Conservation (phyloP, 2,797 vertebrate species). For the Phoxinus dragarum region DNA sequence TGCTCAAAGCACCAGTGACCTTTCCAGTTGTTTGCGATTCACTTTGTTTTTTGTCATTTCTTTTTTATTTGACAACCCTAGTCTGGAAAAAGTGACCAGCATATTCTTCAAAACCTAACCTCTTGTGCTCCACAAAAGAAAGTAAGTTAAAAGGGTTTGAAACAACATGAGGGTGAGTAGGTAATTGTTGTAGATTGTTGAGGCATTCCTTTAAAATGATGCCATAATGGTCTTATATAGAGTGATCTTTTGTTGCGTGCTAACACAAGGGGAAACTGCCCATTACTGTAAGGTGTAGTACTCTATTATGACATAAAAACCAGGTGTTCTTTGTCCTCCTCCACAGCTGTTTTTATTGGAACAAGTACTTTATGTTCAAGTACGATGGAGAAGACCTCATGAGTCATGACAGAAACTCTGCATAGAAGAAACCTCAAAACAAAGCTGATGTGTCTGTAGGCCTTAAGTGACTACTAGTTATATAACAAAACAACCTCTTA, state of each 20-base stretch:
- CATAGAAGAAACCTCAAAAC: conserved; percentile 14
- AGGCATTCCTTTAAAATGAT: not conserved
- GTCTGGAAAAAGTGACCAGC: not conserved
- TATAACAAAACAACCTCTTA: conserved; percentile 21
- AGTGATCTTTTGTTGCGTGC: conserved; percentile 11
- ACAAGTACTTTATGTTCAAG: conserved; percentile 19
- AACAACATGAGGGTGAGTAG: not conserved
- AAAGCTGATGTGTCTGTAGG: not conserved
- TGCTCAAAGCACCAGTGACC: not conserved
- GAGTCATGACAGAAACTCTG: conserved; percentile 37
- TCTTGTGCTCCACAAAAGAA: not conserved
- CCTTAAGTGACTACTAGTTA: conserved; percentile 27
- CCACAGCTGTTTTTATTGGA: conserved; percentile 49
- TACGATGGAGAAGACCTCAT: conserved; percentile 31
- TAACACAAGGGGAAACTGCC: conserved; percentile 31
- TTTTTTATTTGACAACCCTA: not conserved
- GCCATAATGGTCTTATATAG: not conserved
- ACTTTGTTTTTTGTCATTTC: not conserved
- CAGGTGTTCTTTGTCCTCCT: conserved; percentile 50
- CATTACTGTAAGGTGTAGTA: conserved; percentile 47
- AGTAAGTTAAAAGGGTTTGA: not conserved
- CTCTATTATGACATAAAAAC: conserved; percentile 33
- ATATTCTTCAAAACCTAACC: not conserved
- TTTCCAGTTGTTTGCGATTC: not conserved
- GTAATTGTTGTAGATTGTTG: not conserved